phyloP scores from a whole-genome alignment of 2,888 invertebrate species.

The Alcis repandata region DNA sequence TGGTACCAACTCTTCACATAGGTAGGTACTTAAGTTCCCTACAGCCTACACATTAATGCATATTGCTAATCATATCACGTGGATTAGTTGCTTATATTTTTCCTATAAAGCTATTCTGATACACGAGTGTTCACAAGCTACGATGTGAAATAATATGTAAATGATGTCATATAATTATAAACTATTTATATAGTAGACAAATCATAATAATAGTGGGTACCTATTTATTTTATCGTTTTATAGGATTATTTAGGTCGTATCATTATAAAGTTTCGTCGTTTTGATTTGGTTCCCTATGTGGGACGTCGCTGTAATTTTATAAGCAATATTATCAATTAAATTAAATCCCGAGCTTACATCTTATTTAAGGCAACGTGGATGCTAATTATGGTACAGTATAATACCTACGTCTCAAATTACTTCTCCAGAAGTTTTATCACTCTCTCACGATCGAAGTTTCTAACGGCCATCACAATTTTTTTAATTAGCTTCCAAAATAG shows the following conservation, averaged over 20 bases:
- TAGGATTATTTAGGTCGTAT: conserved; percentile 24
- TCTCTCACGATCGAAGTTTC: conserved; percentile 79
- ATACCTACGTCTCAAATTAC: conserved; percentile 61
- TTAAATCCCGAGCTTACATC: conserved; percentile 42
- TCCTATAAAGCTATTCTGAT: background rate
- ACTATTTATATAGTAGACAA: conserved; percentile 23
- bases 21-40: background rate
- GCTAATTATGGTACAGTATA: conserved; percentile 55
- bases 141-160: background rate
- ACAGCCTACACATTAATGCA: background rate
- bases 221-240: conserved; percentile 31
- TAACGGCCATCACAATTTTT: conserved; percentile 76
- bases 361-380: conserved; percentile 43
- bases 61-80: background rate
- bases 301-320: conserved; percentile 26
- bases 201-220: conserved; percentile 30
- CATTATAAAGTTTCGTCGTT: conserved; percentile 26
- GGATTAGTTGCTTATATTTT: background rate
- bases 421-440: conserved; percentile 73
- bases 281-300: conserved; percentile 20
- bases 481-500: conserved; percentile 83
- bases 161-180: conserved; percentile 13
- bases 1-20: conserved; percentile 43
- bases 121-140: background rate
- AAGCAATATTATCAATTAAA: conserved; percentile 40